Base-by-base conservation (phyloP, 2,888 invertebrate species). In the Pseudococcus longispinus region DNA sequence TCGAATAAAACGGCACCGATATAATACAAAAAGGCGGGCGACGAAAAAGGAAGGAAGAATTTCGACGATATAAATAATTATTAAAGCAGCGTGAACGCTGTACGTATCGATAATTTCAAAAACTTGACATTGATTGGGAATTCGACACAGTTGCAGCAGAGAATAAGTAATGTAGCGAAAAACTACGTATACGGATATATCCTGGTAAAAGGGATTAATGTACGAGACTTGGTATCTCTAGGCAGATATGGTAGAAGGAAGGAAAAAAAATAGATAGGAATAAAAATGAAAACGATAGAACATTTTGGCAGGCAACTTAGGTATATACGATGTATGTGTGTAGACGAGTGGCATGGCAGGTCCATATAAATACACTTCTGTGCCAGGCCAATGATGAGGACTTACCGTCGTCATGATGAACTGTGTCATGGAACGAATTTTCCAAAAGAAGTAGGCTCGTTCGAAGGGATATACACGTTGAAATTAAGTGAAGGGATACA, bases 381-480 rank as follows among this genome's bases (percentile, higher is more conserved):
- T 6, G 60, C 60, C 1, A 5, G 18, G 9, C 51, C 18, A 51
- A n/a, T 32, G 32, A 32, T 32, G 32, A 51, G 51, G 23, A 6
- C 23, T 32, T 1, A 23, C 8, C 51, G 13, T 70, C n/a, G 3
- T 29, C 29, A 32, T 15, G 74, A 74, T 29, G 32, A 77, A 77
- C 42, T 77, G 42, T 77, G 77, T 77, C 77, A 29, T 20, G 77
- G 77, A 77, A 77, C 77, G 77, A 77, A 77, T 77, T 42, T n/a
- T 60, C 8, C 8, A 60, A 23, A 23, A 60, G 60, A 23, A 60
- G 0, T 23, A 6, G 11, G n/a, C 51, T 51, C 51, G 23, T 70
- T 65, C 26, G 26, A 70, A 70, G 29, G 70, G 70, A 70, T 70
- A 51, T 51, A n/a, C 51, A 70, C 13, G 13, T n/a, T 9, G 9